A percentile compares a stretch with the other conserved stretches of the same genome.
These are phyloP conservation scores for Pantherophis alleghaniensis DNA, from an alignment of 2,797 vertebrate genomes.

Conservation along the genomic window DNA sequence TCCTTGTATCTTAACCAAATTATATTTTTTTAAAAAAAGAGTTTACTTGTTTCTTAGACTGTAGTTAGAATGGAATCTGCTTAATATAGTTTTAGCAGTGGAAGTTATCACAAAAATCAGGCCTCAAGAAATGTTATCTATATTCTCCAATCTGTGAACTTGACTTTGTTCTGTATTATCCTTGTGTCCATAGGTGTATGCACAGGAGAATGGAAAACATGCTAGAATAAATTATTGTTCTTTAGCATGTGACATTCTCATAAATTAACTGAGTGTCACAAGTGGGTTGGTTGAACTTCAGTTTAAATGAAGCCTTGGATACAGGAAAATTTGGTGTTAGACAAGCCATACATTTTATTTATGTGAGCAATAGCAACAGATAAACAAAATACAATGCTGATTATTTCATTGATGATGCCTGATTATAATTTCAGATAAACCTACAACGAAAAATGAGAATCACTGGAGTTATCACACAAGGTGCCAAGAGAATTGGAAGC, in stretches of 20 bases:
- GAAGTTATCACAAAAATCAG: background rate
- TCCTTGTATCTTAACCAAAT: background rate
- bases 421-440: slow-evolving; percentile 84
- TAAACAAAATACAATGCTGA: background rate
- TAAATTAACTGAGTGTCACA: background rate
- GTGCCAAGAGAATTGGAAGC: slow-evolving; percentile 97
- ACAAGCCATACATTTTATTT: background rate
- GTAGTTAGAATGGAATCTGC: background rate
- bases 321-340: background rate
- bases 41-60: background rate
- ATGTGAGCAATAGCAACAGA: background rate
- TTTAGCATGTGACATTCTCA: background rate
- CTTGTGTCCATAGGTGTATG: background rate
- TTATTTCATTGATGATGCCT: background rate
- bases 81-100: background rate
- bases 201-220: background rate
- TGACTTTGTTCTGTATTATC: background rate
- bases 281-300: background rate
- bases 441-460: slow-evolving; percentile 96
- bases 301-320: background rate
- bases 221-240: background rate
- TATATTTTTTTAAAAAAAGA: background rate
- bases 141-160: background rate
- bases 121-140: background rate
- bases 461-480: slow-evolving; percentile 97